Evolutionary conservation across 2,113 vertebrate species (phyloP).

Genomic region (Aramus guarauna): DNA sequence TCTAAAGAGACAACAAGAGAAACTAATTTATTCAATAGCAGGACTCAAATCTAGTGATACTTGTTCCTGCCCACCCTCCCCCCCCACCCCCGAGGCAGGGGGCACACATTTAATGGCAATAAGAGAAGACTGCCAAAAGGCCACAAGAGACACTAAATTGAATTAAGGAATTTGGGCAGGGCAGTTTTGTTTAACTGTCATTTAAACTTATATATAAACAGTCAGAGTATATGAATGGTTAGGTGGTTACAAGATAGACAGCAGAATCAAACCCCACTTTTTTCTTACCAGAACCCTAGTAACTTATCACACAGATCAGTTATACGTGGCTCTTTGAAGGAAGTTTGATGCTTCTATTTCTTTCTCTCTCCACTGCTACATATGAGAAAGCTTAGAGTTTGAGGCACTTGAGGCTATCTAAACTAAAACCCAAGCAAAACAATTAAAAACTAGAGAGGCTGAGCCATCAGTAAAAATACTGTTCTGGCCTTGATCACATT

Average conservation of each 20-base stretch:
- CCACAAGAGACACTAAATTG: background rate
- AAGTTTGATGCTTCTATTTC: background rate
- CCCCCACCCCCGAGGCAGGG: background rate
- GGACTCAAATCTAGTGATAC: background rate
- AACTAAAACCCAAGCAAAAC: background rate
- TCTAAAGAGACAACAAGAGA: background rate
- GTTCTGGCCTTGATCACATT: background rate
- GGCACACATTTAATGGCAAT: background rate
- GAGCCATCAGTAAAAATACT: background rate
- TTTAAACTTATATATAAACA: background rate
- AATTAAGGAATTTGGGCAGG: background rate
- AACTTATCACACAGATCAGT: background rate
- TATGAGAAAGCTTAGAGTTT: background rate
- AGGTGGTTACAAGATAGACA: background rate
- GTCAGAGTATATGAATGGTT: background rate
- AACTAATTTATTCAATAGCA: background rate
- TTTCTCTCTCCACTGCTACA: background rate
- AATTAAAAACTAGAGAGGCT: background rate
- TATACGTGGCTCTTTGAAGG: fast-evolving
- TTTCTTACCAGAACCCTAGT: background rate
- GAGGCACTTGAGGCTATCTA: background rate
- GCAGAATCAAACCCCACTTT: background rate
- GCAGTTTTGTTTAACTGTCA: background rate
- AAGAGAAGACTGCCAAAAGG: background rate
- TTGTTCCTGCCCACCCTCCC: background rate